Conservation (phyloP, 1,140 invertebrate species). For the Hyles euphorbiae region DNA sequence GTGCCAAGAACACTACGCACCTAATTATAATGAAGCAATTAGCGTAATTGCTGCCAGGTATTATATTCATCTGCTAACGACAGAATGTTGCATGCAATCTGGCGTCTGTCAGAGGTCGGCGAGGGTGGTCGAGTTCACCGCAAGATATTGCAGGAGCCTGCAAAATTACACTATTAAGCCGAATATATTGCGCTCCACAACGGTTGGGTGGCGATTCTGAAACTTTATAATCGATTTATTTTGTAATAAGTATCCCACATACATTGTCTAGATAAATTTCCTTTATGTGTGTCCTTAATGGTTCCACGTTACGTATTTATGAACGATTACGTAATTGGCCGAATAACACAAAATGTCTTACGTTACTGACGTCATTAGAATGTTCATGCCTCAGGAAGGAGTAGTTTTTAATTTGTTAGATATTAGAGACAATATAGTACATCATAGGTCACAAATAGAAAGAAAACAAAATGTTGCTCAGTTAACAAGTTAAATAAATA, state of each 20-base stretch:
- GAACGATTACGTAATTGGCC: neutral
- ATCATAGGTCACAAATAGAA: too few species aligned
- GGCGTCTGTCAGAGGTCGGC: slow-evolving; percentile 23
- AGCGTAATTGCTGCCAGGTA: slow-evolving; percentile 1
- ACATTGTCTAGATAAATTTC: slow-evolving; percentile 3
- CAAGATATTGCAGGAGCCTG: slow-evolving; percentile 36
- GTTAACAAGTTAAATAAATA: too few species aligned
- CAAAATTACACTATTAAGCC: slow-evolving; percentile 42
- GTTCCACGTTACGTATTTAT: too few species aligned
- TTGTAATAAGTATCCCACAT: slow-evolving; percentile 13
- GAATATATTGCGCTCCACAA: slow-evolving; percentile 34
- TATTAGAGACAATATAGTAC: too few species aligned
- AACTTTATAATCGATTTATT: slow-evolving; percentile 34
- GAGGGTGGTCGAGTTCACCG: slow-evolving; percentile 24
- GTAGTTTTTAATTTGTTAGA: too few species aligned
- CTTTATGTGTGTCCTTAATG: slow-evolving; percentile 5
- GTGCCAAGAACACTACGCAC: too few species aligned
- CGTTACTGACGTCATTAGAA: too few species aligned
- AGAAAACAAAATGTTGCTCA: too few species aligned
- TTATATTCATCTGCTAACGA: slow-evolving; percentile 21
- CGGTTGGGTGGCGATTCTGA: slow-evolving; percentile 23
- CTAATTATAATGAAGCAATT: neutral
- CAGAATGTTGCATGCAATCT: slow-evolving; percentile 28
- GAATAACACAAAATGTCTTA: neutral
- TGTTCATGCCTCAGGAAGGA: too few species aligned